A percentile compares a stretch with the other conserved stretches of the same genome.
These are phyloP conservation scores for Ivindomyrus marchei DNA, from an alignment of 2,113 vertebrate genomes.

Conservation along the genomic window DNA sequence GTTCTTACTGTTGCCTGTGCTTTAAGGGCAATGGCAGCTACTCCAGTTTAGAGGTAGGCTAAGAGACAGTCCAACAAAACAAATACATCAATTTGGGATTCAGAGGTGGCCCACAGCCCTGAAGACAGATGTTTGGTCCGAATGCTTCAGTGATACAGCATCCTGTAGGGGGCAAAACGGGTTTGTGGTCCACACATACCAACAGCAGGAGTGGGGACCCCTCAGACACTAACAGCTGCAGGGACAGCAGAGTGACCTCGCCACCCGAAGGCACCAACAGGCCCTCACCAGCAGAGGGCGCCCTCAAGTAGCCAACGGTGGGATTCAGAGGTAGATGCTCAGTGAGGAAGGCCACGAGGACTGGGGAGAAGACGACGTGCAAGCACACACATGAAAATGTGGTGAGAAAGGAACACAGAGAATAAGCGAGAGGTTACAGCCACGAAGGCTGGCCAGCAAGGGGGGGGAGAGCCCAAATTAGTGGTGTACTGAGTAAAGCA, in stretches of 20 bases:
- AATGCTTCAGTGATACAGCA: neutral
- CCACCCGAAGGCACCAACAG: neutral
- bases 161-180: neutral
- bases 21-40: neutral
- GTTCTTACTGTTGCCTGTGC: neutral
- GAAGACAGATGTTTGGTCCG: neutral
- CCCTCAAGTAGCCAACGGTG: neutral
- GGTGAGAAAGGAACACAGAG: neutral
- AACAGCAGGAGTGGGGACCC: neutral
- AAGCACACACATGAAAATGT: neutral
- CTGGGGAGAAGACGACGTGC: neutral
- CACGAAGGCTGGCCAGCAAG: neutral
- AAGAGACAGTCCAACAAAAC: neutral
- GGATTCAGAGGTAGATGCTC: slow-evolving; percentile 3
- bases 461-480: neutral
- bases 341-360: neutral
- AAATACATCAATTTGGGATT: neutral
- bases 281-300: neutral
- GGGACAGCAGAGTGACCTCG: neutral
- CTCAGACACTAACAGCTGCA: neutral
- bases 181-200: neutral
- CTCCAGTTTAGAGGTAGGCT: neutral
- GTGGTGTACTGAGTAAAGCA: neutral
- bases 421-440: neutral
- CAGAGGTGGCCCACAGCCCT: neutral